Evolutionary conservation across 1,140 invertebrate genomes (phyloP), one percentile per base, ranked within the genome.

Genomic region (Tetraneura akinire): DNA sequence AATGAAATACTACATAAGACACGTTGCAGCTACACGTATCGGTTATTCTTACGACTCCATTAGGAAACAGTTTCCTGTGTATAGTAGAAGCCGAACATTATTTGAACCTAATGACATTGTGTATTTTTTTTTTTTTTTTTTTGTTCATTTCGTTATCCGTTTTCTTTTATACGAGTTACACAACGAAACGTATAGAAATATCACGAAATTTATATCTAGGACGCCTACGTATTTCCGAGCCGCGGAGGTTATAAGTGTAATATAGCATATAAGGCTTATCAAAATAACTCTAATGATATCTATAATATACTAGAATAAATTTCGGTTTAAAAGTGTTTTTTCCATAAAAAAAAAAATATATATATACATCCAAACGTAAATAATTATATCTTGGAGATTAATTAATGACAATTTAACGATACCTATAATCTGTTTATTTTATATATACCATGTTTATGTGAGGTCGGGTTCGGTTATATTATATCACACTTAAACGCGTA

Each of bases 151-250:
- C 64, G 11, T n/a, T n/a, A 10, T 66, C 37, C 32, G 37, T 45
- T 68, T 68, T 68, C n/a, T 68, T 45, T 71, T 71, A 26, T 71
- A 47, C 49, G 29, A 10, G 1, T 49, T 51, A 32, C 10, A 18
- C 21, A 73, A 73, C 70, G 49, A 53, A 73, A 47, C 37, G 9
- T 16, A 9, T 66, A 68, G 66, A 73, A 73, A 53, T 73, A 73
- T 73, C 26, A 73, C 47, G 66, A 68, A 68, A 73, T 53, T 18
- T 29, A 26, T 45, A 23, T n/a, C 18, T 9, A 62, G 32, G 37
- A 23, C 64, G 64, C 64, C 64, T 47, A 32, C 49, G 18, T 18
- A 29, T 21, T 9, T 18, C 51, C 26, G 29, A 73, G 70, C 32
- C 26, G 5, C 70, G 10, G 29, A 73, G 26, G 47, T 73, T 68